Conservation (phyloP, 2,113 vertebrate species). For the Mystacornis crossleyi region DNA sequence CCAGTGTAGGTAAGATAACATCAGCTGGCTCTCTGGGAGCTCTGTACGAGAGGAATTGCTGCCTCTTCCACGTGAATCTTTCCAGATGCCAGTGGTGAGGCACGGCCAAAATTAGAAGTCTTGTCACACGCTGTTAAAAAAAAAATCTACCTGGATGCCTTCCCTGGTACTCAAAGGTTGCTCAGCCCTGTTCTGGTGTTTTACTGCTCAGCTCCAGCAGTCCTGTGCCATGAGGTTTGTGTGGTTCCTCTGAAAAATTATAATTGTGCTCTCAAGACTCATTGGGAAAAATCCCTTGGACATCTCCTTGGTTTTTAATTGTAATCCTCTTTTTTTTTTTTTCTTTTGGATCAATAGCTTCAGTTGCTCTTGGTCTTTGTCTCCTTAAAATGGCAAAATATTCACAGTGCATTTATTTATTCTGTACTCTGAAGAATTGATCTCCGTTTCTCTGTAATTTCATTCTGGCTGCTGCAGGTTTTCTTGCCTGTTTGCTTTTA, state of each 20-base stretch:
- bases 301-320: neutral
- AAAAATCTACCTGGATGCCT: neutral
- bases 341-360: neutral
- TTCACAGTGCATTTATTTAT: neutral
- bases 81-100: neutral
- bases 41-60: neutral
- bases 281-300: neutral
- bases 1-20: neutral
- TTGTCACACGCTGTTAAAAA: neutral
- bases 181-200: neutral
- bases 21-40: neutral
- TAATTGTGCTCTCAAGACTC: neutral
- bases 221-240: neutral
- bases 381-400: neutral
- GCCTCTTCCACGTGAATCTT: neutral
- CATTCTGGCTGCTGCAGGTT: neutral
- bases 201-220: neutral
- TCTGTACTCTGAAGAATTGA: neutral
- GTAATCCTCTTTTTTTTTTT: neutral
- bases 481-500: neutral
- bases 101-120: slow-evolving; percentile 7
- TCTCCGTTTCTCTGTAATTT: neutral
- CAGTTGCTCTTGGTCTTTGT: neutral
- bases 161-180: neutral
- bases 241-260: neutral